Evolutionary conservation across 2,888 invertebrate genomes (phyloP).

Genomic region (Hirtodrosophila cameraria): DNA sequence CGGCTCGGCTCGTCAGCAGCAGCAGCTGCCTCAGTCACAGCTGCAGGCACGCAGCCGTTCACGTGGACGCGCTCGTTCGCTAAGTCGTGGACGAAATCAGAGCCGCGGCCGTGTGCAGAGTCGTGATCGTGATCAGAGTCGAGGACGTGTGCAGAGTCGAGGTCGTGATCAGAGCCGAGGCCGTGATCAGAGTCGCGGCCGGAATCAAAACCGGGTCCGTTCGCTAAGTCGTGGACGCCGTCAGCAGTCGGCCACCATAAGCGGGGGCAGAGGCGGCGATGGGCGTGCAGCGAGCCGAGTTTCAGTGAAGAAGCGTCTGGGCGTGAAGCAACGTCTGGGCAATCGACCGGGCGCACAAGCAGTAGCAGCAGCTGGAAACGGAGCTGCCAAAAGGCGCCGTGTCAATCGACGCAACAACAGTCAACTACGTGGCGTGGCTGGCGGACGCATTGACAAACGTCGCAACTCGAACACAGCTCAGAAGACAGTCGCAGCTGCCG

Average conservation of each 20-base stretch:
- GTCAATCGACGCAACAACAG: conserved; percentile 55
- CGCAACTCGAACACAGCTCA: conserved; percentile 53
- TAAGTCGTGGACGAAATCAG: conserved; percentile 27
- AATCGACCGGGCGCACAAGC: conserved; percentile 63
- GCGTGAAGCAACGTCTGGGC: conserved; percentile 81
- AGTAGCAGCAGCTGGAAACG: conserved; percentile 26
- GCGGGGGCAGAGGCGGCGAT: conserved; percentile 20
- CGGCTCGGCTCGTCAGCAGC: conserved; percentile 34
- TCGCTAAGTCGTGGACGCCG: conserved; percentile 52
- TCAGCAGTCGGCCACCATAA: conserved; percentile 38
- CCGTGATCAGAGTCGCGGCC: conserved; percentile 43
- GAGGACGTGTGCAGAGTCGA: conserved; percentile 36
- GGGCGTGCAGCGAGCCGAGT: conserved; percentile 50
- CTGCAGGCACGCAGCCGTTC: conserved; percentile 63
- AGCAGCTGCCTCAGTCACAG: conserved; percentile 35
- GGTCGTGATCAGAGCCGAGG: conserved; percentile 21
- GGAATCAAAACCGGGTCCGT: conserved; percentile 21
- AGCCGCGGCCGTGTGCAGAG: conserved; percentile 39
- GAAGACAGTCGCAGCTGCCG: conserved; percentile 52
- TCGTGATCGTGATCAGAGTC: conserved; percentile 36
- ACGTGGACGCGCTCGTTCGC: conserved; percentile 62
- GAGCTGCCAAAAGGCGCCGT: conserved; percentile 37
- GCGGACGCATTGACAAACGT: conserved; percentile 79
- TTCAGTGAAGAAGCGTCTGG: conserved; percentile 81
- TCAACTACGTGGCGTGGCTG: conserved; percentile 68